These are phyloP conservation scores for Tubulanus polymorphus DNA, from an alignment of 2,888 invertebrate species.

Conservation along the genomic window DNA sequence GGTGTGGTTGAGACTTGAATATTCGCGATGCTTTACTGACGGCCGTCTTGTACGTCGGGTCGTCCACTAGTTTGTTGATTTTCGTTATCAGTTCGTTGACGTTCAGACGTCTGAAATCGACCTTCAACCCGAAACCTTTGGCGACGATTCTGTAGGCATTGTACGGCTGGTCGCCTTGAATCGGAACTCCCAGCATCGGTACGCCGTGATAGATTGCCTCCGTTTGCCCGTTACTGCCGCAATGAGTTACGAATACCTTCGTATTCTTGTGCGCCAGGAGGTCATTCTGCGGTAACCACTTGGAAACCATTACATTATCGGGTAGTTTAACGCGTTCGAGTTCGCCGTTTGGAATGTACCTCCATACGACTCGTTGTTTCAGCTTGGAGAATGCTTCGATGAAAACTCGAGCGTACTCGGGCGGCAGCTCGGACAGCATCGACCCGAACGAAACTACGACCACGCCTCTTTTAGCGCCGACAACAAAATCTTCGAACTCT, in stretches of 20 bases:
- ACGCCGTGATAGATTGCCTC: slow-evolving; percentile 32
- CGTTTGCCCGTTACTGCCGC: slow-evolving; percentile 28
- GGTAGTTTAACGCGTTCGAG: too few relatives aligned
- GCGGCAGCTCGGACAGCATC: slow-evolving; percentile 14
- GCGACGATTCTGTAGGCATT: slow-evolving; percentile 21
- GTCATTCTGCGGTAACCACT: slow-evolving; percentile 31
- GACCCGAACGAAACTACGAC: slow-evolving; percentile 29
- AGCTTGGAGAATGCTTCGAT: slow-evolving; percentile 18
- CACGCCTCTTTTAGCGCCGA: slow-evolving; percentile 20
- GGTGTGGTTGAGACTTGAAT: not conserved
- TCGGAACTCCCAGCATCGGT: slow-evolving; percentile 28
- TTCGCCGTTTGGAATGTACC: too few relatives aligned
- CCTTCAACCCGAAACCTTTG: slow-evolving; percentile 23
- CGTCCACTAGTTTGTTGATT: slow-evolving; percentile 17
- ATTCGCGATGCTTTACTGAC: slow-evolving; percentile 2
- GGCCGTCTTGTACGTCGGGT: not conserved
- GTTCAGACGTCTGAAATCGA: slow-evolving; percentile 18
- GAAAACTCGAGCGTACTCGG: slow-evolving; percentile 12
- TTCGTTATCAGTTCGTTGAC: slow-evolving; percentile 13
- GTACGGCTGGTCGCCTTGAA: slow-evolving; percentile 23
- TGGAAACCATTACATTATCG: slow-evolving; percentile 11
- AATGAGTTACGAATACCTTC: slow-evolving; percentile 30
- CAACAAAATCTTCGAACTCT: slow-evolving; percentile 20
- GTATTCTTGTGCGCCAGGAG: slow-evolving; percentile 24
- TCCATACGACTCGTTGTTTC: slow-evolving; percentile 3